A percentile compares a stretch with the other conserved stretches of the same genome.
Conservation (phyloP, 30 jellyfish, hydroid and myxozoan species). For the Aurelia aurita complex sp. Pacific region DNA sequence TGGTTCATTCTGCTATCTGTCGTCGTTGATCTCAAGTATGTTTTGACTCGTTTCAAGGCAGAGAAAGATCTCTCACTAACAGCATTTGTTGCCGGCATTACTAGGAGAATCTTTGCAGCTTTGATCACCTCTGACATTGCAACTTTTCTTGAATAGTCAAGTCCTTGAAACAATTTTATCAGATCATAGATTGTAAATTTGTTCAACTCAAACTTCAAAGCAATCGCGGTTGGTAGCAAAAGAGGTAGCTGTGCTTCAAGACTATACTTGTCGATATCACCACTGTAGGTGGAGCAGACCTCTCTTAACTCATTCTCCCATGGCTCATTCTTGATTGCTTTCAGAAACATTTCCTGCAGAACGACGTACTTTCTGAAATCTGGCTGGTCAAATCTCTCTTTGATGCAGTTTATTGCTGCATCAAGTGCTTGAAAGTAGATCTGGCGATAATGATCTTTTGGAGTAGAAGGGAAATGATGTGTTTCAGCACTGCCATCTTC, state of each 20-base stretch:
- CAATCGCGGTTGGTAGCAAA: constrained; percentile 39
- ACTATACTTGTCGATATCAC: constrained; percentile 47
- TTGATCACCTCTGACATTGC: constrained; percentile 40
- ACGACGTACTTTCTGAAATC: constrained; percentile 55
- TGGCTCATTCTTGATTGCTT: constrained; percentile 36
- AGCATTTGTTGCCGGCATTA: constrained; percentile 76
- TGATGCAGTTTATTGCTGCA: constrained; percentile 25
- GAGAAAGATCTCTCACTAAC: constrained; percentile 66
- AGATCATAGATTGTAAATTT: constrained; percentile 40
- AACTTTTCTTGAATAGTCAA: constrained; percentile 5
- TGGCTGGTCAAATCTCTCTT: constrained; percentile 52
- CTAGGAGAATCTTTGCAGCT: constrained; percentile 42
- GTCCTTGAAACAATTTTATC: constrained; percentile 25
- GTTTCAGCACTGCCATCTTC: constrained; percentile 59
- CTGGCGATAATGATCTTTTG: constrained; percentile 49
- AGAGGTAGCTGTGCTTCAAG: constrained; percentile 53
- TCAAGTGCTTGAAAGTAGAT: constrained; percentile 51
- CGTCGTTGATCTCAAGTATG: too few relatives aligned
- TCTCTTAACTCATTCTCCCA: constrained; percentile 36
- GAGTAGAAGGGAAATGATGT: constrained; percentile 70
- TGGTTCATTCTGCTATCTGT: background rate
- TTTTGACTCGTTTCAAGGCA: constrained; percentile 8
- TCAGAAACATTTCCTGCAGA: constrained; percentile 48
- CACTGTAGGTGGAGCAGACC: constrained; percentile 63
- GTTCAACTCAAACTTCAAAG: constrained; percentile 21